Conservation (phyloP, 2,113 vertebrate genomes). For the Catharus minimus region DNA sequence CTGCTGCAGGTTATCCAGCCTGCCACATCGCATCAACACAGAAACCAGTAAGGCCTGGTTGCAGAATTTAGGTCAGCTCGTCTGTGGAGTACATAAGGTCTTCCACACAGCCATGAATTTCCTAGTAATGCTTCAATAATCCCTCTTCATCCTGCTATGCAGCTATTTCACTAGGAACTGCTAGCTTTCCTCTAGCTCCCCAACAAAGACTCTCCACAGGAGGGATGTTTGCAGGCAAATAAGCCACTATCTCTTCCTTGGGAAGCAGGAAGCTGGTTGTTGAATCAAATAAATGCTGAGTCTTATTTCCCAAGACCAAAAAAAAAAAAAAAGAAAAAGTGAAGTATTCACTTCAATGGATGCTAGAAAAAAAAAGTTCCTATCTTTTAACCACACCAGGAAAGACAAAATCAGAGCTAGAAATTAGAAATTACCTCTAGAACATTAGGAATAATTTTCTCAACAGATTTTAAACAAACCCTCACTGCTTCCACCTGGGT, state of each 20-base stretch:
- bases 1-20: constrained; percentile 11
- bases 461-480: neutral
- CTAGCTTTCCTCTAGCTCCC: neutral
- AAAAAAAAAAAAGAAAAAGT: neutral
- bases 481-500: neutral
- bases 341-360: neutral
- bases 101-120: constrained; percentile 17
- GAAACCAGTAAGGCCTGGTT: constrained; percentile 23
- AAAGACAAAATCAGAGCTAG: neutral
- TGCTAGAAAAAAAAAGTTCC: neutral
- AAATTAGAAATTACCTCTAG: neutral
- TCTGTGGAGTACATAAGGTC: constrained; percentile 32
- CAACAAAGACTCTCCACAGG: constrained; percentile 21
- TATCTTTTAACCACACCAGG: neutral
- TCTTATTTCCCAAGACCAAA: constrained; percentile 3
- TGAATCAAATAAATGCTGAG: constrained; percentile 21
- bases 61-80: constrained; percentile 60
- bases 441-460: neutral
- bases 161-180: constrained; percentile 17
- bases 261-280: constrained; percentile 37
- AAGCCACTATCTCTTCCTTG: constrained; percentile 26
- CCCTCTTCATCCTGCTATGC: constrained; percentile 24
- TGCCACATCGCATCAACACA: constrained; percentile 2
- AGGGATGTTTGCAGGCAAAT: neutral
- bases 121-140: constrained; percentile 57